A percentile compares a stretch with the other conserved stretches of the same genome.
Conservation (phyloP, 2,797 vertebrate species). For the Natrix natrix region DNA sequence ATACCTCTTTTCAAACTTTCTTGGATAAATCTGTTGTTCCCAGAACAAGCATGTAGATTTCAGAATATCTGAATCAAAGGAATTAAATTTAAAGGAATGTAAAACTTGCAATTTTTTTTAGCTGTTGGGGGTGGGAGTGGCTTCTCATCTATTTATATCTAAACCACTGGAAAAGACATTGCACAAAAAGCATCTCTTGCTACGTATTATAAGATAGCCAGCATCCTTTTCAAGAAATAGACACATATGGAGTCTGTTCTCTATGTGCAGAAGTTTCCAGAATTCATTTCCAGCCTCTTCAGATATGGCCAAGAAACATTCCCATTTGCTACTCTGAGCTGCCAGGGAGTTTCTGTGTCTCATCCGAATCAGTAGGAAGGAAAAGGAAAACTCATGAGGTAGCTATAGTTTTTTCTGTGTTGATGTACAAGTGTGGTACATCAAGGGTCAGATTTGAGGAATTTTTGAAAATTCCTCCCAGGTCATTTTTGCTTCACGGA, state of each 20-base stretch:
- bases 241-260: background rate
- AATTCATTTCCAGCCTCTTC: background rate
- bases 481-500: background rate
- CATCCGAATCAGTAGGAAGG: background rate
- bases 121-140: background rate
- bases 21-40: background rate
- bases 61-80: background rate
- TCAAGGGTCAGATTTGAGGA: background rate
- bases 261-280: background rate
- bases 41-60: background rate
- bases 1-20: background rate
- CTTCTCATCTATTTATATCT: background rate
- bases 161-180: background rate
- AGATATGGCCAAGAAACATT: background rate
- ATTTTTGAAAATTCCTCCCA: background rate
- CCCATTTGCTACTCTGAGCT: background rate
- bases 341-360: background rate
- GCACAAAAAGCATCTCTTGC: background rate
- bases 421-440: background rate
- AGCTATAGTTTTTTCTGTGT: background rate
- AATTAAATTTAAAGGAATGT: background rate
- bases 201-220: background rate
- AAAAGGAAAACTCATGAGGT: background rate
- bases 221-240: background rate
- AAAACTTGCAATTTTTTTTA: background rate